Percentiles rank a stretch among this genome's conserved stretches.
Evolutionary conservation across 2,888 invertebrate species (phyloP).

Genomic region (Acrobasis suavella): DNA sequence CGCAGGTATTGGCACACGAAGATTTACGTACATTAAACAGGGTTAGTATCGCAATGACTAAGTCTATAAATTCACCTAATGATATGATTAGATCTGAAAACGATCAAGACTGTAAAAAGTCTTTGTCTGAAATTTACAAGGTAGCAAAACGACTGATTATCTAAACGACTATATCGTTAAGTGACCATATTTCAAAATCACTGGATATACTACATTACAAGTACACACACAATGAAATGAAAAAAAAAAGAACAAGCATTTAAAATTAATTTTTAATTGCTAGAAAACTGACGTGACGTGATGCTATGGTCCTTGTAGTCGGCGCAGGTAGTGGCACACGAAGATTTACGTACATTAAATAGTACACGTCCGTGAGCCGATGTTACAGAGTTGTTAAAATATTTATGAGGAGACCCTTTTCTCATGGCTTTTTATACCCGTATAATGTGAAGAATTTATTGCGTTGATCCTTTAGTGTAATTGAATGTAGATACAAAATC

Average conservation of each 20-base stretch:
- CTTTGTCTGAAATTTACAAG: too few relatives aligned
- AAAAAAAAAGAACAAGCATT: too few relatives aligned
- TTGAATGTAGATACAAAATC: slow-evolving; percentile 56
- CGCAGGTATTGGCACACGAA: slow-evolving; percentile 4
- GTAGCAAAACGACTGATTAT: too few relatives aligned
- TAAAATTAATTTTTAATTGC: too few relatives aligned
- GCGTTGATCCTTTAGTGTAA: slow-evolving; percentile 61
- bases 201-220: too few relatives aligned
- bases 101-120: too few relatives aligned
- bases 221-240: too few relatives aligned
- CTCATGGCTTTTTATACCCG: slow-evolving; percentile 58
- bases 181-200: too few relatives aligned
- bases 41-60: too few relatives aligned
- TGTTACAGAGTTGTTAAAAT: slow-evolving; percentile 55
- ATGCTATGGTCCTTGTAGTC: not conserved
- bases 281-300: slow-evolving; percentile 7
- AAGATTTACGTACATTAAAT: slow-evolving; percentile 32
- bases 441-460: slow-evolving; percentile 68
- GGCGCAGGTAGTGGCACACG: slow-evolving; percentile 5
- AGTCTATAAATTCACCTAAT: too few relatives aligned
- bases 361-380: slow-evolving; percentile 30
- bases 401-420: slow-evolving; percentile 68
- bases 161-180: too few relatives aligned
- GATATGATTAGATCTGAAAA: too few relatives aligned
- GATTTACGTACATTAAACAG: slow-evolving; percentile 33